Percentiles rank a stretch among this genome's conserved stretches.
These are phyloP conservation scores for Anthrax anthrax DNA, from an alignment of 2,888 invertebrate genomes.

Conservation along the genomic window DNA sequence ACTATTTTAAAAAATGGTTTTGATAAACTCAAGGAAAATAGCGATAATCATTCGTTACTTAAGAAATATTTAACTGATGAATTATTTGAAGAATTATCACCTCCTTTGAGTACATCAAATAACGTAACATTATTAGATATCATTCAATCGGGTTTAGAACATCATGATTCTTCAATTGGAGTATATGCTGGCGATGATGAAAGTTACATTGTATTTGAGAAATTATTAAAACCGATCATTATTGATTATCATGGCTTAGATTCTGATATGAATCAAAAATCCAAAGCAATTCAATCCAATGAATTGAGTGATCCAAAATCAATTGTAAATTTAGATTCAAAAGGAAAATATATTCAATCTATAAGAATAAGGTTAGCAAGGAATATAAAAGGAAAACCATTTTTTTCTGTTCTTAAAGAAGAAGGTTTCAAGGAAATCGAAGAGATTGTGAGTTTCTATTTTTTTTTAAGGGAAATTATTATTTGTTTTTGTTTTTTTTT, in stretches of 20 bases:
- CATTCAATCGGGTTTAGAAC: slow-evolving; percentile 43
- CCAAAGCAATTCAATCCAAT: slow-evolving; percentile 31
- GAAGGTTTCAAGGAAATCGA: slow-evolving; percentile 42
- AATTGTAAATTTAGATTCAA: slow-evolving; percentile 41
- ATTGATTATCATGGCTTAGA: slow-evolving; percentile 39
- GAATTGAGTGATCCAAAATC: slow-evolving; percentile 41
- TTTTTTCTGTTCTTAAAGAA: slow-evolving; percentile 45
- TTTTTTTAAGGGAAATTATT: slow-evolving; percentile 1
- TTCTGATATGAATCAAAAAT: slow-evolving; percentile 31
- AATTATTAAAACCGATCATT: slow-evolving; percentile 47
- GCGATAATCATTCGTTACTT: slow-evolving; percentile 39
- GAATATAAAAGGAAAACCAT: slow-evolving; percentile 39
- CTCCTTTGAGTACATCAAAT: slow-evolving; percentile 34
- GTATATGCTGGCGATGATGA: slow-evolving; percentile 48
- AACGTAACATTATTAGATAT: slow-evolving; percentile 41
- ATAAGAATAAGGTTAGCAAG: slow-evolving; percentile 46
- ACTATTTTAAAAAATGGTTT: slow-evolving; percentile 37
- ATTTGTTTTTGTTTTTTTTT: not conserved
- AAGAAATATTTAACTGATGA: slow-evolving; percentile 40
- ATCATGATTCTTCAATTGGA: slow-evolving; percentile 42
- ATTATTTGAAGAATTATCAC: slow-evolving; percentile 36
- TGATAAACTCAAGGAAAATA: slow-evolving; percentile 31
- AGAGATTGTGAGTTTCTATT: slow-evolving; percentile 31
- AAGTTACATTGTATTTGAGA: slow-evolving; percentile 41
- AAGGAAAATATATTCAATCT: slow-evolving; percentile 40